A percentile compares a stretch with the other conserved stretches of the same genome.
Conservation (phyloP, 2,113 vertebrate genomes). For the Melanerpes formicivorus region DNA sequence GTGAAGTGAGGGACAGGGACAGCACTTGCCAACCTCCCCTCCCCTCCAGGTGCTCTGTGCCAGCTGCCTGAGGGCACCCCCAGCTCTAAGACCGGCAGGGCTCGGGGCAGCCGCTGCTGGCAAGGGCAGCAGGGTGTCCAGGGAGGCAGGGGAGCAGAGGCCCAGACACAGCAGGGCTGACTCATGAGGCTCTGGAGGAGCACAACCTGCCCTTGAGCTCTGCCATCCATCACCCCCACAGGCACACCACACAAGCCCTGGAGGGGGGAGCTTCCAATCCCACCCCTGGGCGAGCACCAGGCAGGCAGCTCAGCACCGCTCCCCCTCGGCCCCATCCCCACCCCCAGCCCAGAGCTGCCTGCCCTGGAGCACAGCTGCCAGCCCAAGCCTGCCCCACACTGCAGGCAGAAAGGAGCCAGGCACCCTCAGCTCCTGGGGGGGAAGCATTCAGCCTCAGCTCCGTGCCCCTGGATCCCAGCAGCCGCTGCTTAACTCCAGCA, state of each 20-base stretch:
- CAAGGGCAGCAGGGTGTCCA: neutral
- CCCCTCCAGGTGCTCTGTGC: neutral
- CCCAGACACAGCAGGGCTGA: neutral
- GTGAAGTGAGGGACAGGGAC: neutral
- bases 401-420: neutral
- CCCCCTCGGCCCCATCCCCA: neutral
- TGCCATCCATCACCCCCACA: neutral
- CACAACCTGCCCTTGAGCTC: neutral
- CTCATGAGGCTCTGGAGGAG: neutral
- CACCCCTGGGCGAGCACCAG: too few relatives aligned
- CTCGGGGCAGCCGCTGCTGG: neutral
- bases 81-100: neutral
- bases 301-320: neutral
- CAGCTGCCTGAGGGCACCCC: neutral
- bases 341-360: neutral
- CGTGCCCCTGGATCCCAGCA: fast-evolving
- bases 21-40: neutral
- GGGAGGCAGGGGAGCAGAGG: neutral
- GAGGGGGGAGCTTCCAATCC: neutral
- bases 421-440: neutral
- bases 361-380: neutral
- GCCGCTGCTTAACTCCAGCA: neutral
- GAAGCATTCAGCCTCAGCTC: neutral
- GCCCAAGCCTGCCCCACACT: neutral
- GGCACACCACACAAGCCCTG: neutral